Conservation (phyloP, 1,140 invertebrate species). For the Caenorhabditis brenneri region DNA sequence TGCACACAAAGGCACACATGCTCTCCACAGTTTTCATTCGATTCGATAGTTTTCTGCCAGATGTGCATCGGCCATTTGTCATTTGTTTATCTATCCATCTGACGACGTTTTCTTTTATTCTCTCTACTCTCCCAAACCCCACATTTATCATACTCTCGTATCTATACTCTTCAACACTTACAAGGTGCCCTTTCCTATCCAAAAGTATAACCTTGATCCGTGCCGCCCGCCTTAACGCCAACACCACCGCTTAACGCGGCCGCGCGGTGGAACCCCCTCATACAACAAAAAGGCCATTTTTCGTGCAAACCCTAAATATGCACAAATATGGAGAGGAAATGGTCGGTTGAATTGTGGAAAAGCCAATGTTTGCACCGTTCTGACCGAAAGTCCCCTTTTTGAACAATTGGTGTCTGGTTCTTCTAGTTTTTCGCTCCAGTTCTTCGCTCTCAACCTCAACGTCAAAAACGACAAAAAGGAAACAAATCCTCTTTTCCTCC, state of each 20-base stretch:
- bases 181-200: neutral
- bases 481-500: constrained; percentile 37
- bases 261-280: neutral
- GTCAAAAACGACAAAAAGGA: constrained; percentile 21
- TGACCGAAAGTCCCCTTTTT: neutral
- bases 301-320: constrained; percentile 35
- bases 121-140: neutral
- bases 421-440: neutral
- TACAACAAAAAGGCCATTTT: constrained; percentile 18
- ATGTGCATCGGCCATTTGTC: neutral
- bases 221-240: constrained; percentile 33
- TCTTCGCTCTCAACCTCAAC: neutral
- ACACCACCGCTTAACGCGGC: constrained; percentile 12
- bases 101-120: neutral
- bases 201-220: constrained; percentile 39
- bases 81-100: constrained; percentile 16
- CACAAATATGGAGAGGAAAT: constrained; percentile 18
- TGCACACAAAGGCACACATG: neutral
- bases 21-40: neutral
- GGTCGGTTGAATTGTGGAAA: constrained; percentile 10
- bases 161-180: neutral
- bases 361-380: constrained; percentile 25
- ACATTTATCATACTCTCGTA: neutral
- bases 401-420: constrained; percentile 8
- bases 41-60: neutral